phyloP scores from a whole-genome alignment of 2,888 invertebrate genomes.

The Itoplectis maculator region DNA sequence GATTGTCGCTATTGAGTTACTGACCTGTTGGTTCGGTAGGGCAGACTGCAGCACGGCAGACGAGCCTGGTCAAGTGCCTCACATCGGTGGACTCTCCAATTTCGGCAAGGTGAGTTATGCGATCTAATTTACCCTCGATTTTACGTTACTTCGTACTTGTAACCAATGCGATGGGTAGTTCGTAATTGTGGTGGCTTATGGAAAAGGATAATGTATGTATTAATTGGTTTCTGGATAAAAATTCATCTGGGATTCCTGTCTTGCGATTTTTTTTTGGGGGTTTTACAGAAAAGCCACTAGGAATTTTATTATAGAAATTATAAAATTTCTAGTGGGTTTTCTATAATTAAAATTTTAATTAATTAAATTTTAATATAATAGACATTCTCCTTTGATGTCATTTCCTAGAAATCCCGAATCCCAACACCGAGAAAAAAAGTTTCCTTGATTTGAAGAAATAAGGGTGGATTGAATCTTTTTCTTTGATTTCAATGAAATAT shows the following conservation, averaged over 20 bases:
- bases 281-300: too few relatives aligned
- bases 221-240: not conserved
- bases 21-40: constrained; percentile 85
- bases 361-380: too few relatives aligned
- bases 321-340: too few relatives aligned
- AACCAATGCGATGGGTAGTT: not conserved
- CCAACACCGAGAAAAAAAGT: too few relatives aligned
- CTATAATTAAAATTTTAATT: too few relatives aligned
- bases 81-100: constrained; percentile 87
- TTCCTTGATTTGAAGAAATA: too few relatives aligned
- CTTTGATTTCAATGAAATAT: too few relatives aligned
- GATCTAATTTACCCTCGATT: constrained; percentile 15
- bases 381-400: not conserved
- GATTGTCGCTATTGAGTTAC: constrained; percentile 81
- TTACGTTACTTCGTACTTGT: not conserved
- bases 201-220: not conserved
- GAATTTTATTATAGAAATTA: too few relatives aligned
- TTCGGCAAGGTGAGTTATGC: constrained; percentile 87
- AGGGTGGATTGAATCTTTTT: too few relatives aligned
- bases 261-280: too few relatives aligned
- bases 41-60: constrained; percentile 89
- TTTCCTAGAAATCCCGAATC: too few relatives aligned
- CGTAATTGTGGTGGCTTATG: not conserved
- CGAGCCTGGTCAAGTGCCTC: constrained; percentile 87
- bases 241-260: not conserved